phyloP scores from a whole-genome alignment of 2,888 invertebrate genomes.

The Disparrhopalites patrizii region DNA sequence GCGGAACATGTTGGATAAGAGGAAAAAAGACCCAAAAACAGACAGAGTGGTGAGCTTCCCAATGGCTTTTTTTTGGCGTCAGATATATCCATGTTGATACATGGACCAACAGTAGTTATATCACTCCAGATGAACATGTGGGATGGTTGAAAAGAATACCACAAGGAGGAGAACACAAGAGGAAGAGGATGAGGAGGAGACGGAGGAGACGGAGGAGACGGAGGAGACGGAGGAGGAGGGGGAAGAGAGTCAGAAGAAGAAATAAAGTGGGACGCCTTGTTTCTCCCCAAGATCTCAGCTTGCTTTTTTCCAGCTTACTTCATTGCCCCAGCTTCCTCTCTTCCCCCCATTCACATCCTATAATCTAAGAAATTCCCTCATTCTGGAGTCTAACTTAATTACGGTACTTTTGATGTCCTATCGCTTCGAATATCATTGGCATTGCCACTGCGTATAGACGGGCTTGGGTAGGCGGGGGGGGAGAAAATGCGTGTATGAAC shows the following conservation, averaged over 20 bases:
- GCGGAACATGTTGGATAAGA: not conserved
- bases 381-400: conserved; percentile 22
- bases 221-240: not conserved
- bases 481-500: no score
- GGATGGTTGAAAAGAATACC: no score
- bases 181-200: no score
- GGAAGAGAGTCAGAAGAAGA: not conserved
- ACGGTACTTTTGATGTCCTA: conserved; percentile 23
- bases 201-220: no score
- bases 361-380: conserved; percentile 18
- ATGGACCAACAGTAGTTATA: no score
- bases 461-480: no score
- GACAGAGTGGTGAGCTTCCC: not conserved
- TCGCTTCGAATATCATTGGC: conserved; percentile 18
- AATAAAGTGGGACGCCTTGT: not conserved
- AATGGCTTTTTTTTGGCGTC: no score
- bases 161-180: not conserved
- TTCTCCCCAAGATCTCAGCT: conserved; percentile 2
- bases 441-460: conserved; percentile 4
- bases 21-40: not conserved
- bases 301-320: conserved; percentile 13
- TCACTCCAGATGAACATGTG: no score
- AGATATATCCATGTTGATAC: no score
- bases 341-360: conserved; percentile 9
- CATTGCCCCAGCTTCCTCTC: not conserved